Conservation (phyloP, 2,888 invertebrate genomes). For the Leucania comma region DNA sequence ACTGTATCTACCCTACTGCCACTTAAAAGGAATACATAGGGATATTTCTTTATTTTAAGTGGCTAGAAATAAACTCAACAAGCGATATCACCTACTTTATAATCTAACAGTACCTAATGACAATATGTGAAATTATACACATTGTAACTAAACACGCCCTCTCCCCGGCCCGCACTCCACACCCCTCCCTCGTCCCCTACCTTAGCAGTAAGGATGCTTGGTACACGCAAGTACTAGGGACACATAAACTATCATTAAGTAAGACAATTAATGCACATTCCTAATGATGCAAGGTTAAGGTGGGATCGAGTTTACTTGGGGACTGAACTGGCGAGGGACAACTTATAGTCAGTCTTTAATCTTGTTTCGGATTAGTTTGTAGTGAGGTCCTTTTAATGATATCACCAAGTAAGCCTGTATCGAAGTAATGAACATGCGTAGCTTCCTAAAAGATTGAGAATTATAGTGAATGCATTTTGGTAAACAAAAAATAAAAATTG, state of each 20-base stretch:
- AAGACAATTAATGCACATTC: slow-evolving; percentile 30
- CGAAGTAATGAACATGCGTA: too few species aligned
- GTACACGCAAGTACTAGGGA: slow-evolving; percentile 1
- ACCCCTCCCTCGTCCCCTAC: background rate
- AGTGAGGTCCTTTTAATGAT: background rate
- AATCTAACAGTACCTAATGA: slow-evolving; percentile 37
- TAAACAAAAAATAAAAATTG: too few species aligned
- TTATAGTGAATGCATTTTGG: too few species aligned
- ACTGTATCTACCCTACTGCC: too few species aligned
- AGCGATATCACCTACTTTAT: slow-evolving; percentile 4
- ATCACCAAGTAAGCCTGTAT: background rate
- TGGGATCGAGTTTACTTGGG: background rate
- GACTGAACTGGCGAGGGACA: background rate
- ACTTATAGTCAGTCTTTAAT: slow-evolving; percentile 4
- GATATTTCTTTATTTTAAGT: too few species aligned
- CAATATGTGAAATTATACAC: slow-evolving; percentile 46
- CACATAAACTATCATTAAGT: slow-evolving; percentile 47
- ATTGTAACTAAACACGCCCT: slow-evolving; percentile 42
- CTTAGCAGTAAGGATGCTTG: background rate
- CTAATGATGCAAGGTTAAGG: background rate
- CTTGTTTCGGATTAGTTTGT: slow-evolving; percentile 13
- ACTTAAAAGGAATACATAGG: too few species aligned
- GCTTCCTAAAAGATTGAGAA: too few species aligned
- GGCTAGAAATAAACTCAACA: background rate
- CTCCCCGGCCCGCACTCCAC: background rate